Conservation (phyloP, 2,113 vertebrate genomes). For the Alligator sinensis region DNA sequence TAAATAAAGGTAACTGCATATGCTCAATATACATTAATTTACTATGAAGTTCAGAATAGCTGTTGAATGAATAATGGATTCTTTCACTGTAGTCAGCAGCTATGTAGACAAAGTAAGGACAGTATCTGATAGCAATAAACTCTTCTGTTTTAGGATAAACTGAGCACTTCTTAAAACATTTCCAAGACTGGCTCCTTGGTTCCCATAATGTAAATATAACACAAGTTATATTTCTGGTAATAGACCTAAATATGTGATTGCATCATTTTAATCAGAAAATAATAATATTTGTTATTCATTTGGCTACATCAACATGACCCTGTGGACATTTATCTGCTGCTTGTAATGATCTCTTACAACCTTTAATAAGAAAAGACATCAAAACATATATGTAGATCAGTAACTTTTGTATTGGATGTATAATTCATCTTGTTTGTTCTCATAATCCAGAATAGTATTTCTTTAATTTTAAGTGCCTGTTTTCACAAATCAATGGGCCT, state of each 20-base stretch:
- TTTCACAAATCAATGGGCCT: conserved; percentile 10
- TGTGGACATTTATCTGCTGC: conserved; percentile 62
- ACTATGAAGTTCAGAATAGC: background rate
- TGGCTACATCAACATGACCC: conserved; percentile 70
- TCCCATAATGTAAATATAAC: conserved; percentile 80
- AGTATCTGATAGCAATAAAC: conserved; percentile 45
- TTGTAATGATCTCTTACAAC: conserved; percentile 66
- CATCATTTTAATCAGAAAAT: conserved; percentile 88
- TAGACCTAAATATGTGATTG: conserved; percentile 78
- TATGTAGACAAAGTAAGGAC: background rate
- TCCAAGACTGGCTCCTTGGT: conserved; percentile 64
- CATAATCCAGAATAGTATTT: background rate
- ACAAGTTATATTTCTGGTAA: conserved; percentile 78
- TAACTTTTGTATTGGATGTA: background rate
- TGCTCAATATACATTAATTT: background rate
- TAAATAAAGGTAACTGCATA: background rate
- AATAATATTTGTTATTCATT: conserved; percentile 83
- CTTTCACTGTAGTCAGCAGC: conserved; percentile 11
- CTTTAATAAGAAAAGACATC: background rate
- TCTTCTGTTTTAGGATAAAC: conserved; percentile 38
- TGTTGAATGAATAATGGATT: conserved; percentile 25
- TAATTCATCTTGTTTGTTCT: background rate
- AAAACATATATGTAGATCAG: accelerated
- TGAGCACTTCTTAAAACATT: conserved; percentile 27
- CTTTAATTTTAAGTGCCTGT: background rate